These are phyloP conservation scores for Vidua macroura DNA, from an alignment of 2,113 vertebrate species.

Conservation along the genomic window DNA sequence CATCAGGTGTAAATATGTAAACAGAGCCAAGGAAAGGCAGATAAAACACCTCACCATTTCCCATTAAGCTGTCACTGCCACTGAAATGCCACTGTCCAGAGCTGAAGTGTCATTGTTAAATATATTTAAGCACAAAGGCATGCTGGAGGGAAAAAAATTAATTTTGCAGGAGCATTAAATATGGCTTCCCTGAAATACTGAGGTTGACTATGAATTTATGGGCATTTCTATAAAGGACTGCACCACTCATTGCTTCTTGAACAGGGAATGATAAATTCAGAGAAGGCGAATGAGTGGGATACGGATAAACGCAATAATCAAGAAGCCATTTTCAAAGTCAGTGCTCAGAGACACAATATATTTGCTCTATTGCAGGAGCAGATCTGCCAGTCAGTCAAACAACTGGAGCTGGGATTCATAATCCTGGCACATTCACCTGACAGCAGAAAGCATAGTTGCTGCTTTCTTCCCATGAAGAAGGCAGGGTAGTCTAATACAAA, in stretches of 20 bases:
- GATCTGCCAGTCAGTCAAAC: not conserved
- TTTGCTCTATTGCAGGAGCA: not conserved
- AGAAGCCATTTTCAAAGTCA: conserved; percentile 3
- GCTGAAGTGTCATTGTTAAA: not conserved
- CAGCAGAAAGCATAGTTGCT: not conserved
- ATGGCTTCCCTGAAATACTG: not conserved
- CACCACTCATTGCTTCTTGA: not conserved
- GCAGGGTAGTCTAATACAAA: not conserved
- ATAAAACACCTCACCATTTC: not conserved
- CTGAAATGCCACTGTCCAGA: not conserved
- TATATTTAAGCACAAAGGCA: not conserved
- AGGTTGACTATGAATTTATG: not conserved
- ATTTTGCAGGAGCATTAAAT: not conserved
- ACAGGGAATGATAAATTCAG: not conserved
- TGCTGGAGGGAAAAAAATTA: not conserved
- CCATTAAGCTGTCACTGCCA: not conserved
- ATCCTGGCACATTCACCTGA: not conserved
- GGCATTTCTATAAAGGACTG: not conserved
- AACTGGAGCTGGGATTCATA: not conserved
- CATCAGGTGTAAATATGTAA: not conserved
- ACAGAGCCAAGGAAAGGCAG: not conserved
- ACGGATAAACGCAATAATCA: not conserved
- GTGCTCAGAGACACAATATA: not conserved
- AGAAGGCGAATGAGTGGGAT: not conserved
- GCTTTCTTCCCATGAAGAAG: not conserved